Conservation (phyloP, 2,113 vertebrate species). For the Atlantisia rogersi region DNA sequence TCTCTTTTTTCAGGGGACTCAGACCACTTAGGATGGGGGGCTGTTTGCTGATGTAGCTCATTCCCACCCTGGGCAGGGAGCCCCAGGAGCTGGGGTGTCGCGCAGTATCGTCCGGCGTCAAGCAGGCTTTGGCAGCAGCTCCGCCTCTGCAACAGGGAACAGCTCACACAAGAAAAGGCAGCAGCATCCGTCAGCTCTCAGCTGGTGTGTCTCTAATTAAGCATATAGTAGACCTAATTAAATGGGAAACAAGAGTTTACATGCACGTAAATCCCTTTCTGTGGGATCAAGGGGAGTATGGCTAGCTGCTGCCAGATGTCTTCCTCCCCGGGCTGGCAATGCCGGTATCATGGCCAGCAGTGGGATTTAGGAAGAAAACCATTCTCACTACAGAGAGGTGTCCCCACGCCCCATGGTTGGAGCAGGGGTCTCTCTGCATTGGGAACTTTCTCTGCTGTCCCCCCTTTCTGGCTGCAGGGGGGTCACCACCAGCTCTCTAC, state of each 20-base stretch:
- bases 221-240: neutral
- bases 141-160: neutral
- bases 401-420: accelerated
- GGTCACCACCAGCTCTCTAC: neutral
- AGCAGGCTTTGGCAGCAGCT: neutral
- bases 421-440: too few species aligned
- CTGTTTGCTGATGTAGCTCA: neutral
- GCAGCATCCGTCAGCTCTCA: neutral
- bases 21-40: neutral
- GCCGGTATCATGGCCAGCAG: accelerated
- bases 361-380: neutral
- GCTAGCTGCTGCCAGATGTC: neutral
- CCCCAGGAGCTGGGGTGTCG: accelerated
- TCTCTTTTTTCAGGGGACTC: neutral
- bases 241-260: neutral
- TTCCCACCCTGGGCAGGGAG: neutral
- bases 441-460: neutral
- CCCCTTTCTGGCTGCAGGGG: neutral
- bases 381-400: neutral
- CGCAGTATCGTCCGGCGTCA: accelerated
- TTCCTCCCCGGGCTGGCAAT: neutral
- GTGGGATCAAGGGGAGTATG: neutral
- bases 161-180: neutral
- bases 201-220: neutral
- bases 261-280: accelerated